phyloP scores from a whole-genome alignment of 2,888 invertebrate species.

The Luffia ferchaultella region DNA sequence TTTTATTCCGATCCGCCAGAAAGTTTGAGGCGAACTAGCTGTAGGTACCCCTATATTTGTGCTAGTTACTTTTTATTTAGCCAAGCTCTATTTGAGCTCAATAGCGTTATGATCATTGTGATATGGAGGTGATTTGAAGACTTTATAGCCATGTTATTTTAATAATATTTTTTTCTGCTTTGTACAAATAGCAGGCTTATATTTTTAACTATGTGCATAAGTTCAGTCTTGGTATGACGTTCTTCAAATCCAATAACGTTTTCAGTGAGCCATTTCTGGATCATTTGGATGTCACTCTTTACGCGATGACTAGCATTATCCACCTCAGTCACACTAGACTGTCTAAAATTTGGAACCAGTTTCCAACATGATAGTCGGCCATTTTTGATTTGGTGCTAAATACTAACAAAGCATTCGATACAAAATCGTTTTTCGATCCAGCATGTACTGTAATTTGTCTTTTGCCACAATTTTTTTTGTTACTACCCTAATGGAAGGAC shows the following conservation, averaged over 20 bases:
- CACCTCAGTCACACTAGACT: conserved; percentile 3
- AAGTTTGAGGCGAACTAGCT: too few relatives aligned
- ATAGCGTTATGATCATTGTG: background rate
- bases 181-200: background rate
- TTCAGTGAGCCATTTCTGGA: conserved; percentile 1
- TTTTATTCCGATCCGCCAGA: too few relatives aligned
- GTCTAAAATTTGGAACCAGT: conserved; percentile 13
- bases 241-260: background rate
- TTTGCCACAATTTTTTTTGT: conserved; percentile 19
- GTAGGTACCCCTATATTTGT: too few relatives aligned
- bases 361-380: conserved; percentile 15
- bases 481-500: conserved; percentile 14
- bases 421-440: conserved; percentile 15
- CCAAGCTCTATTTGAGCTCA: background rate
- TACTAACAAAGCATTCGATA: conserved; percentile 13
- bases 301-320: conserved; percentile 13
- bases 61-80: too few relatives aligned
- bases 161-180: background rate
- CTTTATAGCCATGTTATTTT: background rate
- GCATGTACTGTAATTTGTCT: conserved; percentile 20
- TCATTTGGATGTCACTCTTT: conserved; percentile 1
- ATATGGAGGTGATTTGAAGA: background rate
- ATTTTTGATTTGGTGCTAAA: conserved; percentile 17
- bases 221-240: background rate
- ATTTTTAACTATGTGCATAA: background rate